Evolutionary conservation across 2,888 invertebrate genomes (phyloP).

Genomic region (Parnassius mnemosyne): DNA sequence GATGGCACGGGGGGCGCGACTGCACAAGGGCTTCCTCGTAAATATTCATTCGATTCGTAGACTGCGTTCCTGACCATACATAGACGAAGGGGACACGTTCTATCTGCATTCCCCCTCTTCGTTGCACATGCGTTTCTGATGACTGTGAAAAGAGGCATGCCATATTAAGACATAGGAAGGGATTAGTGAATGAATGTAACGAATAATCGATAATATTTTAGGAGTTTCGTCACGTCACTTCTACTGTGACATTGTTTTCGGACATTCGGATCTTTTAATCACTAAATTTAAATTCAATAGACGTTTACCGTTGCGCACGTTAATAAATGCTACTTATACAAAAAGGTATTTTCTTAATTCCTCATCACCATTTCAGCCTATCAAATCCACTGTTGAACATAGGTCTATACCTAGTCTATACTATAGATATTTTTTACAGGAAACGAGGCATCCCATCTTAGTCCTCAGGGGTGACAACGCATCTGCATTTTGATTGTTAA

Average conservation of each 20-base stretch:
- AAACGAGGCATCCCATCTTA: too few species aligned
- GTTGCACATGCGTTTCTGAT: constrained; percentile 10
- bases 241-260: constrained; percentile 2
- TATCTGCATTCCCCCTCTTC: neutral
- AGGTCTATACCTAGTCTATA: too few species aligned
- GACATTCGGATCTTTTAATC: neutral
- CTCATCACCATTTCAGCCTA: too few species aligned
- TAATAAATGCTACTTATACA: neutral
- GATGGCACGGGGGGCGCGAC: constrained; percentile 34
- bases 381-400: too few species aligned
- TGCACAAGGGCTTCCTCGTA: constrained; percentile 14
- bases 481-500: too few species aligned
- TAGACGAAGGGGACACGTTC: constrained; percentile 1
- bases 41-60: constrained; percentile 19
- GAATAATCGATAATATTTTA: constrained; percentile 6
- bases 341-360: too few species aligned
- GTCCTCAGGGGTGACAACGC: too few species aligned
- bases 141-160: constrained; percentile 8
- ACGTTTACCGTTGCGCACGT: neutral
- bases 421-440: too few species aligned
- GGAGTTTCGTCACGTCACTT: constrained; percentile 7
- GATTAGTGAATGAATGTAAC: neutral
- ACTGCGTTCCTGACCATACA: constrained; percentile 6
- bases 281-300: constrained; percentile 11
- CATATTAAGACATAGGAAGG: constrained; percentile 3